These are phyloP conservation scores for Drosophila ezoana DNA, from an alignment of 2,888 invertebrate species.

Conservation along the genomic window DNA sequence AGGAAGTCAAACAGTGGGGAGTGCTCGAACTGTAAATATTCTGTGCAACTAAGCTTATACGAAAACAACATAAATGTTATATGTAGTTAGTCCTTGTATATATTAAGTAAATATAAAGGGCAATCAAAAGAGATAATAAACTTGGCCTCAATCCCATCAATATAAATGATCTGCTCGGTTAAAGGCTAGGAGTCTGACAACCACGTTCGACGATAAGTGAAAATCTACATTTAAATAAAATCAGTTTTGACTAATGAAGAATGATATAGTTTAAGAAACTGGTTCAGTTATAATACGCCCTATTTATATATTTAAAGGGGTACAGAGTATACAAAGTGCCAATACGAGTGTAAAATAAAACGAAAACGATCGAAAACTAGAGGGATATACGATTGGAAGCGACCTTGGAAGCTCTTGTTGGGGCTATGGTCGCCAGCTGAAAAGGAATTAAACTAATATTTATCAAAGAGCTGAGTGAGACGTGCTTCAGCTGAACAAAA, in stretches of 20 bases:
- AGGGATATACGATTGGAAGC: conserved; percentile 4
- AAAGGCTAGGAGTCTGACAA: too few relatives aligned
- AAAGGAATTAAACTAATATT: conserved; percentile 79
- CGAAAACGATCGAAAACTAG: conserved; percentile 30
- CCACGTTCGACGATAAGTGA: too few relatives aligned
- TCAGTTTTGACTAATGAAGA: not conserved
- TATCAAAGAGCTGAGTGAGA: conserved; percentile 74
- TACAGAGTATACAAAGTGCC: conserved; percentile 8
- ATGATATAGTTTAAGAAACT: not conserved
- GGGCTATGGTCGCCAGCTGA: conserved; percentile 28
- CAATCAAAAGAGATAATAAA: not conserved
- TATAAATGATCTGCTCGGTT: too few relatives aligned
- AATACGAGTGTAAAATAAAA: conserved; percentile 27
- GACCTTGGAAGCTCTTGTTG: conserved; percentile 32
- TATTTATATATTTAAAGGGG: not conserved
- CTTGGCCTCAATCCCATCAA: too few relatives aligned
- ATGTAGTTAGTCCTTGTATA: too few relatives aligned
- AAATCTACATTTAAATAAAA: too few relatives aligned
- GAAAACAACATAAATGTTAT: too few relatives aligned
- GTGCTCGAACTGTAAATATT: conserved; percentile 2
- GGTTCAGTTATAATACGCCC: too few relatives aligned
- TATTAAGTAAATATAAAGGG: not conserved
- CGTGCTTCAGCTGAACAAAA: conserved; percentile 74
- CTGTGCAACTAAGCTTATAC: not conserved
- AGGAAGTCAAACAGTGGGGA: not conserved